Evolutionary conservation across 2,113 vertebrate genomes (phyloP), one percentile per base, ranked within the genome.

Genomic region (Copsychus sechellarum): DNA sequence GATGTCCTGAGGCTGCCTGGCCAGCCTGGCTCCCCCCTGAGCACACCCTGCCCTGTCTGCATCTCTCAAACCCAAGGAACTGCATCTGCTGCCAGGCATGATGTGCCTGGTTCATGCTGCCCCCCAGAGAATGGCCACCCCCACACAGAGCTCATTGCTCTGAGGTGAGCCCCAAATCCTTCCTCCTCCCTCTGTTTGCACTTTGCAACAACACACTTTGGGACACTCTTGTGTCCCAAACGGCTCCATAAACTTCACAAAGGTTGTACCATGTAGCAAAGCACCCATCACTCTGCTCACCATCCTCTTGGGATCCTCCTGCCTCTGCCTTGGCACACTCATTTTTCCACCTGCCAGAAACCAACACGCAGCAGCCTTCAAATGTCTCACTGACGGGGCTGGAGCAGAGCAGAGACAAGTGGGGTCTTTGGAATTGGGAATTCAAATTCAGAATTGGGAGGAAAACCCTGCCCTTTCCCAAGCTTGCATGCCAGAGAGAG

Each of bases 1-100:
- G 73, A 36, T 73, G 73, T 42, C 65, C 7, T 0, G 2, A 50
- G 54, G 31, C 36, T 0, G 0, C 36, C 45, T 15, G 61, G 34
- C 34, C 67, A 60, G 47, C 29, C 72, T 9, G 42, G 57, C 38
- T 42, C 33, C 60, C 53, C 33, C 6, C 60, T 17, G 58, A 77
- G 47, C 7, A 8, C 38, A 8, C 8, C 38, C 66, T 74, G 58
- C 29, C 65, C 74, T 47, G 33, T 2, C 74, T 29, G 14, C 2
- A 12, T 8, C 56, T 54, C 34, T 5, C 9, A 38, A 38, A 56
- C 33, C 65, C 82, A 6, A 31, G 42, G 61, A 81, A 22, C 1
- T 7, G 17, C 25, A 5, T 47, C 13, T 43, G 23, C 82, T 53
- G 57, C 48, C 5, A 0, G 17, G 62, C 29, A 28, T n/a, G 81